phyloP scores from a whole-genome alignment of 2,797 vertebrate species.

The Peromyscus melanophrys region DNA sequence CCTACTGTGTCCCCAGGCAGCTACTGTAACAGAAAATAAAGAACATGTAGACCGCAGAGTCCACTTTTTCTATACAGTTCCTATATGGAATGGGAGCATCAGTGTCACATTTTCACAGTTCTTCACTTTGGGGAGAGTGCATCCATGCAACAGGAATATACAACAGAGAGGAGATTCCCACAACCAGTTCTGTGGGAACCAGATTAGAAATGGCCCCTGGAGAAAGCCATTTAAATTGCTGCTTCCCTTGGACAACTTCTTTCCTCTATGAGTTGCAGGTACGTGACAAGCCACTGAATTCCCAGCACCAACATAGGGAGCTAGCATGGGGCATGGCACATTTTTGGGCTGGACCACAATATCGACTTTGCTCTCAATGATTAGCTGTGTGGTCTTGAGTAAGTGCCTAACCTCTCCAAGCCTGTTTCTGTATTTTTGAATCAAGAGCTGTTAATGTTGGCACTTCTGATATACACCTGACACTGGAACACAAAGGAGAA shows the following conservation, averaged over 20 bases:
- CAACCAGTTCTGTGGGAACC: neutral
- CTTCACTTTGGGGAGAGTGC: neutral
- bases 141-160: neutral
- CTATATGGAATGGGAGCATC: neutral
- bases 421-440: slow-evolving; percentile 8
- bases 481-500: neutral
- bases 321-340: neutral
- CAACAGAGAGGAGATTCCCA: neutral
- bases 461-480: neutral
- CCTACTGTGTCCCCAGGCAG: neutral
- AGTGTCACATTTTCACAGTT: neutral
- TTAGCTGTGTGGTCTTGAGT: neutral
- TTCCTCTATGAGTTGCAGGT: neutral
- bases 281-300: neutral
- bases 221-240: neutral
- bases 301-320: neutral
- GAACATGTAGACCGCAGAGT: neutral
- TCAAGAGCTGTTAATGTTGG: neutral
- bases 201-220: neutral
- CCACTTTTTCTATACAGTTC: neutral
- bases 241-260: neutral
- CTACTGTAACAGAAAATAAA: neutral
- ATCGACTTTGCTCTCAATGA: neutral
- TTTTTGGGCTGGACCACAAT: neutral
- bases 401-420: neutral